A percentile compares a stretch with the other conserved stretches of the same genome.
phyloP scores from a whole-genome alignment of 2,888 invertebrate species.

The Drosophila greeni region DNA sequence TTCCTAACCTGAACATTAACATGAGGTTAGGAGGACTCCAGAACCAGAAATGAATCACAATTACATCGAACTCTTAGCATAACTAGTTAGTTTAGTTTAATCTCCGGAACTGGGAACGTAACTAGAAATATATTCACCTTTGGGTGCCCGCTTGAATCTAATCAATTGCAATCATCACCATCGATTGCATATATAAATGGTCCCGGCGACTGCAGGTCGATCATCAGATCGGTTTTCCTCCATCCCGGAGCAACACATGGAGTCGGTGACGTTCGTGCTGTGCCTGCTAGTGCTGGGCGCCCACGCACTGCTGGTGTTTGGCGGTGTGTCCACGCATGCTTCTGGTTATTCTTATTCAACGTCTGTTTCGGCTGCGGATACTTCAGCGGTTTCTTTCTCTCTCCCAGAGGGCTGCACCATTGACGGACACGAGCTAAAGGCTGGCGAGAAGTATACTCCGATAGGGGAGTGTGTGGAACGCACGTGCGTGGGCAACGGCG shows the following conservation, averaged over 20 bases:
- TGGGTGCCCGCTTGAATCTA: no score
- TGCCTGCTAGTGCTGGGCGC: conserved; percentile 44
- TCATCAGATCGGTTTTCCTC: conserved; percentile 11
- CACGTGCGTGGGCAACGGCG: conserved; percentile 36
- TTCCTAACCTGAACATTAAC: no score
- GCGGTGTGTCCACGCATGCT: no score
- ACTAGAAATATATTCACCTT: neutral
- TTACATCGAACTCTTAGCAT: neutral
- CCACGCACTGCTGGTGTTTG: conserved; percentile 51
- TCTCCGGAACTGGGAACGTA: neutral
- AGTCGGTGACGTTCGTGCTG: conserved; percentile 50
- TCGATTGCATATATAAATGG: conserved; percentile 7
- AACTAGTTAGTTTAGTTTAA: conserved; percentile 3
- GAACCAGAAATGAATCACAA: neutral
- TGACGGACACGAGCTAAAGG: conserved; percentile 22
- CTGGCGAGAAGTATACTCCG: conserved; percentile 48
- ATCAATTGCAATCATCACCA: conserved; percentile 17
- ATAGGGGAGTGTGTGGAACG: conserved; percentile 46
- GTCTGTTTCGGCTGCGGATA: no score
- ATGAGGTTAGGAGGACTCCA: neutral
- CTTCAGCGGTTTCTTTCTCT: no score
- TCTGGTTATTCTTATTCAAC: no score
- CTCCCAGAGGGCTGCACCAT: conserved; percentile 36
- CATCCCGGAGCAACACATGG: conserved; percentile 26
- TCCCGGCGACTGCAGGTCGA: neutral